A percentile compares a stretch with the other conserved stretches of the same genome.
Evolutionary conservation across 2,888 invertebrate species (phyloP).

Genomic region (Lasioglossum leucozonium): DNA sequence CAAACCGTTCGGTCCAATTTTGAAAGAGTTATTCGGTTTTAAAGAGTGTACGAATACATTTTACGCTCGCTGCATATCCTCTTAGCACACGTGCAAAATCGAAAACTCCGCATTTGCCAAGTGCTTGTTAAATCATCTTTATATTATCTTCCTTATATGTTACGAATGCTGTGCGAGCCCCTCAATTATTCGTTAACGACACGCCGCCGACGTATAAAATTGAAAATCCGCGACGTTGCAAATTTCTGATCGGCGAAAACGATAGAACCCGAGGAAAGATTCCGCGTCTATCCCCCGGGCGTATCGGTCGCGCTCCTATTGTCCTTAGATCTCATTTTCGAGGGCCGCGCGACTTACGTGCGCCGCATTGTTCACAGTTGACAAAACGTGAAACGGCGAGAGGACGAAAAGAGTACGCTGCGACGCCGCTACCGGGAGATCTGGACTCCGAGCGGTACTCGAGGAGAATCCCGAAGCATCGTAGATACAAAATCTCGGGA

Average conservation of each 20-base stretch:
- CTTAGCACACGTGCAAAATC: no score
- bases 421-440: slow-evolving; percentile 44
- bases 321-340: slow-evolving; percentile 13
- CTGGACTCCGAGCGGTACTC: slow-evolving; percentile 47
- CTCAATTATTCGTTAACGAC: no score
- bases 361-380: slow-evolving; percentile 65
- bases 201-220: neutral
- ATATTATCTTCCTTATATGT: neutral
- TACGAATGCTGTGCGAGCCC: neutral
- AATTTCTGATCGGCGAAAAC: neutral
- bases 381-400: slow-evolving; percentile 56
- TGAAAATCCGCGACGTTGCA: neutral
- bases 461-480: slow-evolving; percentile 58
- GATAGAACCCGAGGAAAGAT: neutral
- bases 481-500: slow-evolving; percentile 50
- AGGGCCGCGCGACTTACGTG: slow-evolving; percentile 36
- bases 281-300: neutral
- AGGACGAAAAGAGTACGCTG: slow-evolving; percentile 53
- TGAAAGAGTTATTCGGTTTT: no score
- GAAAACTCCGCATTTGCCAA: no score
- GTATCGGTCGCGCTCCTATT: neutral
- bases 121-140: no score
- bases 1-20: no score
- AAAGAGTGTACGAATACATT: no score
- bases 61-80: no score